Evolutionary conservation across 2,113 vertebrate species (phyloP).

Genomic region (Strix aluco): DNA sequence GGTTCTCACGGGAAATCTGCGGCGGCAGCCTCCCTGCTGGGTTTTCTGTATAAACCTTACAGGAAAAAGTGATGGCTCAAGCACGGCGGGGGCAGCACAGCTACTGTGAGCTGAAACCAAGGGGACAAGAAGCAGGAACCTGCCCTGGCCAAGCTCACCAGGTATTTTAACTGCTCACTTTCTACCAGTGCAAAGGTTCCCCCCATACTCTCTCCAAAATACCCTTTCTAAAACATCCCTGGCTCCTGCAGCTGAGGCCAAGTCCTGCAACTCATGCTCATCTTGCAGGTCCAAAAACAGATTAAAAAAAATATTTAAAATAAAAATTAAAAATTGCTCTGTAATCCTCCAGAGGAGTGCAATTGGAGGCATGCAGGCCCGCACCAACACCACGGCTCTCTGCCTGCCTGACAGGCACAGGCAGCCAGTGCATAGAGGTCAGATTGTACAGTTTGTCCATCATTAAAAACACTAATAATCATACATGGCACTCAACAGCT

Average conservation of each 20-base stretch:
- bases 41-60: neutral
- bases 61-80: neutral
- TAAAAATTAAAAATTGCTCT: accelerated
- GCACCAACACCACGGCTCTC: accelerated
- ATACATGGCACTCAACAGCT: neutral
- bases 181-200: neutral
- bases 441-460: neutral
- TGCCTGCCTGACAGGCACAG: neutral
- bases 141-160: neutral
- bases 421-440: neutral
- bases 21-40: neutral
- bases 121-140: neutral
- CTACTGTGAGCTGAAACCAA: neutral
- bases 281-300: neutral
- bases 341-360: neutral
- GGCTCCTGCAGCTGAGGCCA: neutral
- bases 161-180: neutral
- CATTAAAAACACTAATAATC: neutral
- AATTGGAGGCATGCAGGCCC: neutral
- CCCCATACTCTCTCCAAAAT: neutral
- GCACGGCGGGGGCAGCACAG: neutral
- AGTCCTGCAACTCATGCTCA: neutral
- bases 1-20: neutral
- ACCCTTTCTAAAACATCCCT: neutral
- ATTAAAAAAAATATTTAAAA: neutral